Percentiles rank a stretch among this genome's conserved stretches.
Evolutionary conservation across 2,888 invertebrate genomes (phyloP).

Genomic region (Polymixis flavicincta): DNA sequence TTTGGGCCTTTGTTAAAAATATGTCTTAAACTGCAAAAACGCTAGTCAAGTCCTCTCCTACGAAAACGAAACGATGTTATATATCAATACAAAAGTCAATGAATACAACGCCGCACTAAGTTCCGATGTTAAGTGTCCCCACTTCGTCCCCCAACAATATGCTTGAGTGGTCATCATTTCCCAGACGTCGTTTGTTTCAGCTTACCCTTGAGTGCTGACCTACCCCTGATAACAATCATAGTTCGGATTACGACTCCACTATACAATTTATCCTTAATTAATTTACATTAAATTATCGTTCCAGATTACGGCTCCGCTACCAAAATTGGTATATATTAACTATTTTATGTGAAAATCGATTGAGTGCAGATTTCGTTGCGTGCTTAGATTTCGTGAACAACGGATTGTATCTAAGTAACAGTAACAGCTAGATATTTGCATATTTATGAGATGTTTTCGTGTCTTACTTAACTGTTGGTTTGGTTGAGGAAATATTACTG

Average conservation of each 20-base stretch:
- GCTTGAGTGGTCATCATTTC: slow-evolving; percentile 56
- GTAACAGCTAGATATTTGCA: slow-evolving; percentile 45
- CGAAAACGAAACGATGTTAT: slow-evolving; percentile 8
- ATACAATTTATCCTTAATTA: slow-evolving; percentile 49
- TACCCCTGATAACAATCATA: slow-evolving; percentile 49
- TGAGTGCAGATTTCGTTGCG: slow-evolving; percentile 54
- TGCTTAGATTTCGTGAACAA: slow-evolving; percentile 43
- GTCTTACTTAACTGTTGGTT: slow-evolving; percentile 33
- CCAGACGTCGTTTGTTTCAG: slow-evolving; percentile 47
- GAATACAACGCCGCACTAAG: slow-evolving; percentile 39
- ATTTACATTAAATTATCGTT: slow-evolving; percentile 51
- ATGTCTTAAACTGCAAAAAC: not conserved
- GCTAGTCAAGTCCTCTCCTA: not conserved
- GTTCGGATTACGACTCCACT: slow-evolving; percentile 22
- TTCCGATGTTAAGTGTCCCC: slow-evolving; percentile 33
- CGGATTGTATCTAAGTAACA: slow-evolving; percentile 37
- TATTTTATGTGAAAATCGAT: slow-evolving; percentile 54
- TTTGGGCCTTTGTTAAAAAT: too few species aligned
- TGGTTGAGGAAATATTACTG: slow-evolving; percentile 15
- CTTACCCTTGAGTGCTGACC: slow-evolving; percentile 38
- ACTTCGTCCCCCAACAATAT: slow-evolving; percentile 54
- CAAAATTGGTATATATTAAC: slow-evolving; percentile 31
- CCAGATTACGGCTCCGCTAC: slow-evolving; percentile 20
- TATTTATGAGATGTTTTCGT: slow-evolving; percentile 55
- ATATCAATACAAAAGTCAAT: slow-evolving; percentile 37